A percentile compares a stretch with the other conserved stretches of the same genome.
Evolutionary conservation across 2,113 vertebrate species (phyloP).

Genomic region (Chloropsis cyanopogon): DNA sequence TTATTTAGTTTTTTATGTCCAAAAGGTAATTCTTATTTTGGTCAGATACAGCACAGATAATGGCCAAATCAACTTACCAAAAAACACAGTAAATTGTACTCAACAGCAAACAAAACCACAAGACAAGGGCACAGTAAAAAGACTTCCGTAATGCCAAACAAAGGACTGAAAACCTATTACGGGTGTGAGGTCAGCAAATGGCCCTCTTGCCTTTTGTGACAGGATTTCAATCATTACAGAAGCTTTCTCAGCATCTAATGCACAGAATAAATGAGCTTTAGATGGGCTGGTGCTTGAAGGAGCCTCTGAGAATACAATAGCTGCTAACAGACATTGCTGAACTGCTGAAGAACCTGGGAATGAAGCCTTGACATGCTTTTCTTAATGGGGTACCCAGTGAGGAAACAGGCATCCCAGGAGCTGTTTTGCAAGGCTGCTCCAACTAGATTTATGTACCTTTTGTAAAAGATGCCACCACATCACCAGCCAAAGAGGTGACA

Average conservation of each 20-base stretch:
- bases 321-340: fast-evolving
- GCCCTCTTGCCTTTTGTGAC: neutral
- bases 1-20: neutral
- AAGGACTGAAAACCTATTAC: neutral
- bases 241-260: neutral
- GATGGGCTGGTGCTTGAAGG: neutral
- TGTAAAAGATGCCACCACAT: neutral
- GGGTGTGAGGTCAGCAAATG: neutral
- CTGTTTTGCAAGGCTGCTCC: neutral
- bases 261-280: neutral
- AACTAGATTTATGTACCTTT: neutral
- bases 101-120: neutral
- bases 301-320: neutral
- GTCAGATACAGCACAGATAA: neutral
- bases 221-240: neutral
- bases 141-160: neutral
- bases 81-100: neutral
- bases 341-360: fast-evolving
- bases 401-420: neutral
- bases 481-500: neutral
- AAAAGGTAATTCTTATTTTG: neutral
- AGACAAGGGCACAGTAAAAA: neutral
- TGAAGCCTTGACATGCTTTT: neutral
- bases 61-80: neutral
- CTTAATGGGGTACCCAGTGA: neutral